Evolutionary conservation across 2,888 invertebrate species (phyloP).

Genomic region (Tetropium fuscum): DNA sequence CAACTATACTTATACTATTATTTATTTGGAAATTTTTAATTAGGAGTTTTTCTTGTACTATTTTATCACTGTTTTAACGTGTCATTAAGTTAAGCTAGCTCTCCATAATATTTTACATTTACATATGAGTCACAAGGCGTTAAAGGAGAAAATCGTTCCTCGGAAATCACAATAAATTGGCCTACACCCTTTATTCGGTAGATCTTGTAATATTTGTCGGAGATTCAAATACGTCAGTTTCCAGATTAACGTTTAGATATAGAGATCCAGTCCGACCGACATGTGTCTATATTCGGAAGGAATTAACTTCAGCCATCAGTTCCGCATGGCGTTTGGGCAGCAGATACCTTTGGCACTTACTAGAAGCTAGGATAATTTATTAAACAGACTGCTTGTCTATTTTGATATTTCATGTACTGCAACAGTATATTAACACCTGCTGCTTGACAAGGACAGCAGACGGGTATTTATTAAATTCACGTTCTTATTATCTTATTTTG

Average conservation of each 20-base stretch:
- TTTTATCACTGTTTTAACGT: too few species aligned
- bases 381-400: conserved; percentile 35
- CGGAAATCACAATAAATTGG: conserved; percentile 9
- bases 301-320: conserved; percentile 50
- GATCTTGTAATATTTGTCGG: conserved; percentile 24
- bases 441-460: neutral
- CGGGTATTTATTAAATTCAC: neutral
- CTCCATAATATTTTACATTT: too few species aligned
- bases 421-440: conserved; percentile 14
- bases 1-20: too few species aligned
- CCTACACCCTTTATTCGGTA: conserved; percentile 21
- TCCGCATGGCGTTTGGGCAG: conserved; percentile 42
- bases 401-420: conserved; percentile 12
- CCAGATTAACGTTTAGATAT: conserved; percentile 30
- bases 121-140: too few species aligned
- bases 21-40: too few species aligned
- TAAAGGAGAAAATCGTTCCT: conserved; percentile 1
- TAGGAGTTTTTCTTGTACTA: too few species aligned
- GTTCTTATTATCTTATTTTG: neutral
- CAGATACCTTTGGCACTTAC: conserved; percentile 53
- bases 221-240: conserved; percentile 27
- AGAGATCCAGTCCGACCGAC: conserved; percentile 40
- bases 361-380: conserved; percentile 46
- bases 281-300: conserved; percentile 51
- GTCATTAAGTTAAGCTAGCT: too few species aligned